These are phyloP conservation scores for Boloria euphrosyne DNA, from an alignment of 2,888 invertebrate genomes.

Conservation along the genomic window DNA sequence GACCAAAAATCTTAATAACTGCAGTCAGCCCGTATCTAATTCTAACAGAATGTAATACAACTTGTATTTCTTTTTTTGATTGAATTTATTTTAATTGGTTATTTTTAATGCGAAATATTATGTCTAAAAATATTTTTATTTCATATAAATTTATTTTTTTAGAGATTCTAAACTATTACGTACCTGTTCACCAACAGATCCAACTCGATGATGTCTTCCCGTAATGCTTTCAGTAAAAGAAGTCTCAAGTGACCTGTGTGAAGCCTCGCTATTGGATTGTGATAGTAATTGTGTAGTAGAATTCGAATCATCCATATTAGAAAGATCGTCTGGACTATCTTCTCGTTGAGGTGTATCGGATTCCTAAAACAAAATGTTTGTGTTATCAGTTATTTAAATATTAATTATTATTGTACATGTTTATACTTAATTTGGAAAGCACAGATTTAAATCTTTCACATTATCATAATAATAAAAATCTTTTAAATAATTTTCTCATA, in stretches of 20 bases:
- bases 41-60: no score
- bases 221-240: conserved; percentile 62
- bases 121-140: no score
- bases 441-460: no score
- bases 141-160: background rate
- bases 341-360: conserved; percentile 72
- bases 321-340: conserved; percentile 71
- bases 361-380: conserved; percentile 53
- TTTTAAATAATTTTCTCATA: no score
- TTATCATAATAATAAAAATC: no score
- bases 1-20: no score
- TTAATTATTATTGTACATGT: no score
- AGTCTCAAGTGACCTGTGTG: conserved; percentile 65
- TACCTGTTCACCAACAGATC: conserved; percentile 67
- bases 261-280: conserved; percentile 65
- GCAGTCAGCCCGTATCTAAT: no score
- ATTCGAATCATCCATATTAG: conserved; percentile 71
- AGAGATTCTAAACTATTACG: conserved; percentile 16
- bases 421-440: no score
- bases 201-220: conserved; percentile 57
- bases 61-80: no score
- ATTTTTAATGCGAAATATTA: no score
- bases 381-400: background rate
- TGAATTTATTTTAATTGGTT: no score
- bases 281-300: conserved; percentile 73